Evolutionary conservation across 2,797 vertebrate species (phyloP), one percentile per base, ranked within the genome.

Genomic region (Meriones psammophilus): DNA sequence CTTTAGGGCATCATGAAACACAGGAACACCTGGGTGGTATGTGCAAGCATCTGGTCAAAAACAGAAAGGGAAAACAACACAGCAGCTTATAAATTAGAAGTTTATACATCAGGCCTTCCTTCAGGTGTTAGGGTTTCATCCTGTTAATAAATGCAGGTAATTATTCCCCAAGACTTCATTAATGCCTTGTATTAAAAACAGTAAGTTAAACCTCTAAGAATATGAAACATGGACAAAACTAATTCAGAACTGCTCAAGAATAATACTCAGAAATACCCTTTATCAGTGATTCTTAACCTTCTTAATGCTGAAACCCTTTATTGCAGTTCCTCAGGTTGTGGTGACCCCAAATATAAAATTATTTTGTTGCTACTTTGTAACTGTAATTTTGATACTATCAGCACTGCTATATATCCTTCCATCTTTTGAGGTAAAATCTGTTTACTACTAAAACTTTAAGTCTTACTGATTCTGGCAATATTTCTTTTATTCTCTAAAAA

Each of bases 1-100:
- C 99, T 99, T 99, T 95, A 99, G 98, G 56, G 99, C 99, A 98
- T 99, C 99, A 66, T 99, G 99, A 98, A 99, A 99, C 62, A 99
- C 99, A 0, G 99, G 99, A 42, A 99, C 99, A 96, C 99, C 99
- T 20, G 99, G 99, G 97, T 99, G 99, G 95, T 99, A 99, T 0
- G 98, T 99, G 96, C 99, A 99, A 28, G 98, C 98, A 97, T 99
- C 99, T 99, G 95, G 79, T 87, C 50, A 77, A 85, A 87, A 95
- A 98, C 76, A 94, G 15, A 88, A 78, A 94, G n/a, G 8, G 76
- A 95, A 86, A 66, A 76, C 60, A 14, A 73, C 30, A 24, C 0
- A 24, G 62, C 0, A 77, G 20, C 91, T 94, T 76, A 90, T 5
- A 90, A 91, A 89, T 85, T 60, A 64, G 54, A 83, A 91, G 28